Evolutionary conservation across 30 jellyfish, hydroid and myxozoan genomes (phyloP), one percentile per base, ranked within the genome.

Genomic region (Clytia hemisphaerica): DNA sequence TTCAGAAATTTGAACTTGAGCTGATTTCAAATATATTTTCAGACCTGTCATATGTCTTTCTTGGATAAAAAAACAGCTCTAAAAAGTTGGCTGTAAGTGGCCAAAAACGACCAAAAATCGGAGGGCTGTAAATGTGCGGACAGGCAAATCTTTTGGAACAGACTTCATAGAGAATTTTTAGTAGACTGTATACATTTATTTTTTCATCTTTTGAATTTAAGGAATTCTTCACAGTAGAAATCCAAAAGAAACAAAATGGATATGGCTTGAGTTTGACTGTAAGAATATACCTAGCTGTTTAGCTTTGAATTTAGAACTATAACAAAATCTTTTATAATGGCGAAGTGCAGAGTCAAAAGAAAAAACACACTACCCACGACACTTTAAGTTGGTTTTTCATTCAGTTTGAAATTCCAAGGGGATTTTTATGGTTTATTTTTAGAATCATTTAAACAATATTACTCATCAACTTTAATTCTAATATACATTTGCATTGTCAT

Each of bases 211-310:
- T 63, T 14, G 19, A 16, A 3, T 45, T 69, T 5, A 25, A 88
- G 97, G 97, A 88, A 30, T 88, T 79, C 78, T 88, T 88, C 72
- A 79, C 95, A 27, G 74, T 88, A 2, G 97, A 88, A 58, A 68
- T 88, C 29, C 55, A 61, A 58, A 88, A 88, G 75, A 88, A 80
- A 67, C 76, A 88, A 61, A 72, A 69, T 58, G 88, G 97, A 35
- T 88, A 79, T 70, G 97, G 97, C 7, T 36, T 88, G 37, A 78
- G 68, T 25, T 64, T 88, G 42, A 83, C 97, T 51, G 97, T 88
- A 58, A 58, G 75, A 2, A 30, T 31, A 18, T 27, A n/a, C n/a
- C n/a, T n/a, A n/a, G n/a, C n/a, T n/a, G 78, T 36, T 48, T 48
- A 48, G 26, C 61, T 32, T 18, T 48, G 26, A 48, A 19, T 42